A percentile compares a stretch with the other conserved stretches of the same genome.
Conservation (phyloP, 2,113 vertebrate genomes). For the Pardalotus punctatus region DNA sequence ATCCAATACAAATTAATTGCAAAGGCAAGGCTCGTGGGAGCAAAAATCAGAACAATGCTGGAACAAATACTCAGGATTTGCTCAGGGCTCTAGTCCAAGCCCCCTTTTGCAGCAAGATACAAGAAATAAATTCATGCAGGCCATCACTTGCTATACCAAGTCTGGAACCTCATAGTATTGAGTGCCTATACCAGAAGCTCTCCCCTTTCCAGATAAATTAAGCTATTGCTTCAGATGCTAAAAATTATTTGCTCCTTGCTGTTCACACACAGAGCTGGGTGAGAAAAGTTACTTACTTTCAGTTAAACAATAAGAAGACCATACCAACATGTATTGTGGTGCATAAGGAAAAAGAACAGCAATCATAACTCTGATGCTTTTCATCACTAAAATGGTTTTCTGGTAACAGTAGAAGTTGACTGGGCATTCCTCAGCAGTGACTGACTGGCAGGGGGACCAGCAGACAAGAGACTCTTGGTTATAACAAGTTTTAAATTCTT, state of each 20-base stretch:
- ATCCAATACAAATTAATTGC: not conserved
- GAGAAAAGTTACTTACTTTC: not conserved
- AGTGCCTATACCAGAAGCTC: not conserved
- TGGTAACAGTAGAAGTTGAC: not conserved
- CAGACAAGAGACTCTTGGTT: not conserved
- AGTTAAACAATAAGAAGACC: not conserved
- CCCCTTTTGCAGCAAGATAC: not conserved
- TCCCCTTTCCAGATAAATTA: not conserved
- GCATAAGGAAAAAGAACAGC: not conserved
- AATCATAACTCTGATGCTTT: not conserved
- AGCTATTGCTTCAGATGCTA: not conserved
- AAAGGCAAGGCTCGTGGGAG: not conserved
- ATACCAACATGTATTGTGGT: not conserved
- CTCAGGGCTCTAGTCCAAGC: not conserved
- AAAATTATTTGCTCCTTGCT: not conserved
- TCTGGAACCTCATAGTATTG: not conserved
- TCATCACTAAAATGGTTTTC: not conserved
- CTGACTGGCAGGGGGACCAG: not conserved
- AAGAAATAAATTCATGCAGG: not conserved
- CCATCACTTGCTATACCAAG: not conserved
- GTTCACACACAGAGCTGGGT: not conserved
- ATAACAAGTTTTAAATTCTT: not conserved
- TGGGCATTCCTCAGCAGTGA: not conserved
- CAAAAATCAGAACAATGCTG: not conserved
- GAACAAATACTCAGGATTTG: not conserved